Conservation (phyloP, 2,888 invertebrate genomes). For the Macrophya alboannulata region DNA sequence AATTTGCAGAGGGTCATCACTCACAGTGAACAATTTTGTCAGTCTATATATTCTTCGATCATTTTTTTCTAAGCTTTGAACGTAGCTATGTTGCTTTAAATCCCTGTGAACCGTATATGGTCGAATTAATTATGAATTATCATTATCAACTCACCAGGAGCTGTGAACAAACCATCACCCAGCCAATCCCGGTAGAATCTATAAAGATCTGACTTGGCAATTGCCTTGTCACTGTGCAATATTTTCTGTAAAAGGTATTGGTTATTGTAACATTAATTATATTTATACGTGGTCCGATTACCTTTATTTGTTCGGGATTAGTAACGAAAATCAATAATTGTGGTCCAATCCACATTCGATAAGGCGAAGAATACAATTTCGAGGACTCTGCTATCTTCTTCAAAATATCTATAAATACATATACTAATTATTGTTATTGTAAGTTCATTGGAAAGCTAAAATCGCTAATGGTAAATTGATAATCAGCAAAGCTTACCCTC, state of each 20-base stretch:
- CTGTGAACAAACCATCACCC: constrained; percentile 69
- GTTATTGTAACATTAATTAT: no score
- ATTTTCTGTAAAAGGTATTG: constrained; percentile 62
- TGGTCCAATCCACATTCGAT: constrained; percentile 66
- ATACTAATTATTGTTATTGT: background rate
- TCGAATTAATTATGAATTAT: background rate
- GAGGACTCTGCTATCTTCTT: constrained; percentile 62
- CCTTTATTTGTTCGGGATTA: constrained; percentile 65
- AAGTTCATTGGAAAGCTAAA: background rate
- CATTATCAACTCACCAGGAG: constrained; percentile 65
- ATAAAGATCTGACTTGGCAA: constrained; percentile 69
- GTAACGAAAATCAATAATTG: constrained; percentile 63
- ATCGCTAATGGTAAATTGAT: background rate
- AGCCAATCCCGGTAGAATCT: constrained; percentile 66
- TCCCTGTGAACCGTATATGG: no score
- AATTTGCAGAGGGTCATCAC: background rate
- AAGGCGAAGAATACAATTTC: constrained; percentile 65
- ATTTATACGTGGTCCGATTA: background rate
- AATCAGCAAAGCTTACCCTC: constrained; percentile 61
- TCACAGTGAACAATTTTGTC: background rate
- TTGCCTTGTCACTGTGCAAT: constrained; percentile 65
- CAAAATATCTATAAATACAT: constrained; percentile 63
- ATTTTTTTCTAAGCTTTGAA: no score
- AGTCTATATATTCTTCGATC: no score
- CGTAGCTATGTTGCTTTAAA: no score